These are phyloP conservation scores for Chymomyza amoena DNA, from an alignment of 2,888 invertebrate genomes.

Conservation along the genomic window DNA sequence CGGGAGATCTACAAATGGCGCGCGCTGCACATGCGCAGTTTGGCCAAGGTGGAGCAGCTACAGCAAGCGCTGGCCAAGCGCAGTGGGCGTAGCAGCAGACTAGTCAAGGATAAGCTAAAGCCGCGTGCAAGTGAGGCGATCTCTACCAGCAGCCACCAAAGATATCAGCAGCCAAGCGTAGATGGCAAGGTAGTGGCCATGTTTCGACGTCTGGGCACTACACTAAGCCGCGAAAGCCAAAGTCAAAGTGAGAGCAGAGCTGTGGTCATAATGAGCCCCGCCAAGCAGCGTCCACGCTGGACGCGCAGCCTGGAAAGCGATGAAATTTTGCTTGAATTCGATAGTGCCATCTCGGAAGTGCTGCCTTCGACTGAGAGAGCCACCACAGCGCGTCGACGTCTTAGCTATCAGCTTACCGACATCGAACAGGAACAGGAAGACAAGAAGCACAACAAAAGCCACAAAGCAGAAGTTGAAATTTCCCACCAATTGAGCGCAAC, in stretches of 20 bases:
- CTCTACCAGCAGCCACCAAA: conserved; percentile 39
- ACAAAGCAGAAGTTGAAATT: background rate
- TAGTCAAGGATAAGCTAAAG: conserved; percentile 36
- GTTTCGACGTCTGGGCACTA: conserved; percentile 76
- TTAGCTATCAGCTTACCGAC: conserved; percentile 51
- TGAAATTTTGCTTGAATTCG: conserved; percentile 77
- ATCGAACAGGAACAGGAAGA: conserved; percentile 17
- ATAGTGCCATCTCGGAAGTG: conserved; percentile 77
- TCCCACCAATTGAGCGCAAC: background rate
- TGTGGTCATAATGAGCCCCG: conserved; percentile 74
- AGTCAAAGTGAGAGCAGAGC: conserved; percentile 13
- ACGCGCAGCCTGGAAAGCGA: conserved; percentile 69
- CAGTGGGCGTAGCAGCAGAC: conserved; percentile 15
- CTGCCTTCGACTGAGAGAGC: conserved; percentile 52
- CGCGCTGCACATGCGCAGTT: conserved; percentile 51
- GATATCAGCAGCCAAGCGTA: conserved; percentile 65
- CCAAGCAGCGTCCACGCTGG: conserved; percentile 71
- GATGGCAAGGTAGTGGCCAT: conserved; percentile 77
- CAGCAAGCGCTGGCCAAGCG: conserved; percentile 28
- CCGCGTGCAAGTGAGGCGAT: background rate
- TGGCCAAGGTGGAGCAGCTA: conserved; percentile 40
- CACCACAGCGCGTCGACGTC: conserved; percentile 39
- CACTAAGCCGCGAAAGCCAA: conserved; percentile 64
- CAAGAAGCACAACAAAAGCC: conserved; percentile 24
- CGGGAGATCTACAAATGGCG: conserved; percentile 59